Evolutionary conservation across 2,797 vertebrate genomes (phyloP), one percentile per base, ranked within the genome.

Genomic region (Lithobates sylvaticus): DNA sequence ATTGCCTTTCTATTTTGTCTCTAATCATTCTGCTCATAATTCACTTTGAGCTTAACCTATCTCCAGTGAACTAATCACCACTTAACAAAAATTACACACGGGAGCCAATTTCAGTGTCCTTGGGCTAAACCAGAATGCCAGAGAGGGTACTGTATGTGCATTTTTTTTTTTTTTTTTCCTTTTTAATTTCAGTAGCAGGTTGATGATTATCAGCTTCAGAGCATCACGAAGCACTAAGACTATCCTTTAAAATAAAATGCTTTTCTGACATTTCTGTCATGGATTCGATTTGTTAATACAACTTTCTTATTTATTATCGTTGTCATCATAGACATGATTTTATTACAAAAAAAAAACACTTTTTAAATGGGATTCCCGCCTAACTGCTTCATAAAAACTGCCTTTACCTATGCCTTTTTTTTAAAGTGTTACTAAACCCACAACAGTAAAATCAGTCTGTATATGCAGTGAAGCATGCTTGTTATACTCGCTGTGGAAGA

Each of bases 11-110:
- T 86, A 83, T 83, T 77, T 84, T 76, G 54, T 79, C 70, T 83
- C 81, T 87, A 87, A 87, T 87, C 81, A 83, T 79, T 78, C 81
- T 26, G 61, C 69, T 87, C 86, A 79, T 87, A 84, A 87, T 87
- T 87, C 81, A 78, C 68, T 70, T 79, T 87, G 85, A 84, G 86
- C 76, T 84, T 87, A 87, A 84, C 69, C 86, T 84, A 84, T 78
- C 81, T 12, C 27, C 86, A 87, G 75, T 75, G 69, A 83, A 87
- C 83, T 87, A 87, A 83, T 87, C 86, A 87, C 86, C 86, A 87
- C 86, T 87, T 87, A 87, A 74, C 85, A 83, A 83, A 83, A 87
- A 87, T 87, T 78, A 83, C 76, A 73, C 76, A 74, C 79, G 80
- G 75, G 80, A 87, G 80, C 80, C 86, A 87, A 83, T 87, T 68